Percentiles rank a stretch among this genome's conserved stretches.
Conservation (phyloP, 2,113 vertebrate species). For the Vombatus ursinus region DNA sequence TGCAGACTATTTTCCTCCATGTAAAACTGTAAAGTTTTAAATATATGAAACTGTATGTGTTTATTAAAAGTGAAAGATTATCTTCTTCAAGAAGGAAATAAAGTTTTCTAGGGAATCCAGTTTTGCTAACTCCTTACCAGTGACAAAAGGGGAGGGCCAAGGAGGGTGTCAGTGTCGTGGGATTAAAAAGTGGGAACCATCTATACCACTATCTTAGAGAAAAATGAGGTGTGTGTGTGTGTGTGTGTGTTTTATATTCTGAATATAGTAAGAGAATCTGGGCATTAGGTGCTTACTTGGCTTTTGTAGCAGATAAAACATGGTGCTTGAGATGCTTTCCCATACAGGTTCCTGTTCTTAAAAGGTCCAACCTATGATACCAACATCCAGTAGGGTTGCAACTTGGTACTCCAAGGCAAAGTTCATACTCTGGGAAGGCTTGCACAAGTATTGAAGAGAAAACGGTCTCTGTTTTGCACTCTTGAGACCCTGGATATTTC, state of each 20-base stretch:
- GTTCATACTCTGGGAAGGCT: background rate
- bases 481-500: background rate
- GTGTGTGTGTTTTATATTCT: background rate
- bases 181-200: background rate
- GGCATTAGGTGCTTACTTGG: slow-evolving; percentile 7
- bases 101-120: slow-evolving; percentile 67
- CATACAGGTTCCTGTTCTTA: background rate
- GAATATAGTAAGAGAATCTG: background rate
- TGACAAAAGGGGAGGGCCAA: background rate
- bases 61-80: slow-evolving; percentile 49
- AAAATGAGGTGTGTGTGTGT: background rate
- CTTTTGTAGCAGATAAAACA: slow-evolving; percentile 18
- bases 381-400: background rate
- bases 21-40: slow-evolving; percentile 37
- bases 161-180: background rate
- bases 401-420: background rate
- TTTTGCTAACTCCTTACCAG: slow-evolving; percentile 47
- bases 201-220: background rate
- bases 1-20: slow-evolving; percentile 39
- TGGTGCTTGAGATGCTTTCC: slow-evolving; percentile 9
- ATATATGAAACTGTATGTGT: slow-evolving; percentile 32
- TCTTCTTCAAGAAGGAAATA: slow-evolving; percentile 63
- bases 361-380: background rate
- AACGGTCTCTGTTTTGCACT: background rate
- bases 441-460: background rate